These are phyloP conservation scores for Asobara japonica DNA, from an alignment of 1,140 invertebrate genomes.

Conservation along the genomic window DNA sequence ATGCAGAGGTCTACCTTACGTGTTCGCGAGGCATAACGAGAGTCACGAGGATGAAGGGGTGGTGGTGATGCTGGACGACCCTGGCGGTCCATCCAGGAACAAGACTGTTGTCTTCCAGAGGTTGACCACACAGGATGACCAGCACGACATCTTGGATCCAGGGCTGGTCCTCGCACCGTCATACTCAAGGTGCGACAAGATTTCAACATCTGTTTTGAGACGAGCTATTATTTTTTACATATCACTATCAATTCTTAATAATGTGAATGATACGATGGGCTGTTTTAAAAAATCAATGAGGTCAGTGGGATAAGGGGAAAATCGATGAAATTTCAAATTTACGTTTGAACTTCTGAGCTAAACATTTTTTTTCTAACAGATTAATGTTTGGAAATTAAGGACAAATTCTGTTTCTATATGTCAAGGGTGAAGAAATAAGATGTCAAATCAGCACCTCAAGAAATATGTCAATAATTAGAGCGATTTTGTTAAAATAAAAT, in stretches of 20 bases:
- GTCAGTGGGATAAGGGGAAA: too few species aligned
- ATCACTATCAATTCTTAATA: not conserved
- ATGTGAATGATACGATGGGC: not conserved
- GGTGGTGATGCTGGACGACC: slow-evolving; percentile 89
- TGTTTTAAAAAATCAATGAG: too few species aligned
- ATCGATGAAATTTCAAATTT: too few species aligned
- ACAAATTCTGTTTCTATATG: too few species aligned
- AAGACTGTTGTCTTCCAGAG: slow-evolving; percentile 78
- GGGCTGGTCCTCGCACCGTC: slow-evolving; percentile 79
- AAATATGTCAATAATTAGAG: too few species aligned
- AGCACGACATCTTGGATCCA: slow-evolving; percentile 64
- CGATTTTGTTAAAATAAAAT: too few species aligned
- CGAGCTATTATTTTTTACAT: not conserved
- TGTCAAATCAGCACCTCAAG: too few species aligned
- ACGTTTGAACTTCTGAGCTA: too few species aligned
- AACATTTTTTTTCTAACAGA: too few species aligned
- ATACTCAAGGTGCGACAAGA: slow-evolving; percentile 86
- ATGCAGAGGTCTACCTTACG: slow-evolving; percentile 83
- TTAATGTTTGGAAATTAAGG: too few species aligned
- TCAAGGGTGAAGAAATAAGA: too few species aligned
- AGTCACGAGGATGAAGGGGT: slow-evolving; percentile 58
- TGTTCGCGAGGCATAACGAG: slow-evolving; percentile 58
- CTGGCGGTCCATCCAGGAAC: slow-evolving; percentile 91
- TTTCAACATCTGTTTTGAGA: slow-evolving; percentile 81
- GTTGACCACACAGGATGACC: slow-evolving; percentile 65